Conservation (phyloP, 1,140 invertebrate species). For the Aphelinus certus region DNA sequence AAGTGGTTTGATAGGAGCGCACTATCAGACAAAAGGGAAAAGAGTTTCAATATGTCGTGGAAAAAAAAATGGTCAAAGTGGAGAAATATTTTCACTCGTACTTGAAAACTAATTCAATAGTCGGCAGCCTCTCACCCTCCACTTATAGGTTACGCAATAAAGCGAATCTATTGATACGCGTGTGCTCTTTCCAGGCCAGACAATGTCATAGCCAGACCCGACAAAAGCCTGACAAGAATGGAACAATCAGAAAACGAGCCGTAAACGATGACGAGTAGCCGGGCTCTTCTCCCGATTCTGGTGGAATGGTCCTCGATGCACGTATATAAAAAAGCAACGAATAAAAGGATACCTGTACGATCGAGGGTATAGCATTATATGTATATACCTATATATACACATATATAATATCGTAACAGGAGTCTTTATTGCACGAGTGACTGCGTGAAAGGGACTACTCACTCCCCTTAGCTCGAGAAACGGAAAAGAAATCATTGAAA, state of each 20-base stretch:
- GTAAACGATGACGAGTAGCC: not conserved
- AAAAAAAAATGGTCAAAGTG: too few species aligned
- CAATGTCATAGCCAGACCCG: slow-evolving; percentile 7
- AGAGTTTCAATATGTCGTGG: too few species aligned
- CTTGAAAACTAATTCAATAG: too few species aligned
- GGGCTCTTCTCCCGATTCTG: too few species aligned
- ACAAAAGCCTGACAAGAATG: not conserved
- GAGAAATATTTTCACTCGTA: too few species aligned
- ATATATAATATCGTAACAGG: not conserved
- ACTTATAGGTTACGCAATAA: too few species aligned
- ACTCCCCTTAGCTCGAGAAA: too few species aligned
- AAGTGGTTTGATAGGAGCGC: too few species aligned
- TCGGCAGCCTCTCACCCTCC: too few species aligned
- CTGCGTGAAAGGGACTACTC: not conserved
- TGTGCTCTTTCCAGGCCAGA: not conserved
- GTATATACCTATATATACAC: too few species aligned
- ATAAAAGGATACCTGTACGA: slow-evolving; percentile 4
- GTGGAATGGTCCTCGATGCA: not conserved
- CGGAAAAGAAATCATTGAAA: not conserved
- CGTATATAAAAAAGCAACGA: not conserved
- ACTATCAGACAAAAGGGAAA: too few species aligned
- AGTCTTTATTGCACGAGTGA: not conserved
- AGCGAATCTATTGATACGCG: too few species aligned
- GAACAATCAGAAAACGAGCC: slow-evolving; percentile 2
- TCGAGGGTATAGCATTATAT: not conserved